Evolutionary conservation across 2,888 invertebrate species (phyloP).

Genomic region (Amblyteles armatorius): DNA sequence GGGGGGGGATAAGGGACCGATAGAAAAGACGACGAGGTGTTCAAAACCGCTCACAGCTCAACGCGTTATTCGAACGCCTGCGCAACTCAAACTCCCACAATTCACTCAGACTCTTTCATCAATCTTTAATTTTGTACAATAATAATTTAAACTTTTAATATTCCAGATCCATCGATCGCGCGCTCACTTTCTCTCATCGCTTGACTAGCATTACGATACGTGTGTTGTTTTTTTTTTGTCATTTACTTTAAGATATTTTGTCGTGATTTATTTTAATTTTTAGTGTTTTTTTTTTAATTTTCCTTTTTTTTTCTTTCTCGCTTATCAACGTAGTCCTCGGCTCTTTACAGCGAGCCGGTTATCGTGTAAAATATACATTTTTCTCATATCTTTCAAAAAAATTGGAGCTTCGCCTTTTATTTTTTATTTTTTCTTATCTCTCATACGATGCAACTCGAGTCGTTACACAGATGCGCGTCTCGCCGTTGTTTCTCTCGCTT

Average conservation of each 20-base stretch:
- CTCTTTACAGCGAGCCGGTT: slow-evolving; percentile 19
- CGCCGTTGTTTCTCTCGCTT: slow-evolving; percentile 38
- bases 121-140: slow-evolving; percentile 76
- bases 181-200: slow-evolving; percentile 55
- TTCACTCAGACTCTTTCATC: slow-evolving; percentile 70
- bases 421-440: slow-evolving; percentile 9
- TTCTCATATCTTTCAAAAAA: slow-evolving; percentile 40
- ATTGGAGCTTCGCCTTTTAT: slow-evolving; percentile 25
- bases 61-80: slow-evolving; percentile 11
- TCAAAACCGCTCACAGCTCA: slow-evolving; percentile 25
- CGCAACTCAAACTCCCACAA: slow-evolving; percentile 15
- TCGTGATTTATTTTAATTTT: slow-evolving; percentile 6
- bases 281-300: not conserved
- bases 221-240: slow-evolving; percentile 43
- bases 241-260: slow-evolving; percentile 46
- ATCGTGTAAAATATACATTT: slow-evolving; percentile 52
- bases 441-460: slow-evolving; percentile 28
- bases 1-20: slow-evolving; percentile 59
- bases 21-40: slow-evolving; percentile 67
- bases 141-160: slow-evolving; percentile 60
- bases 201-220: slow-evolving; percentile 77
- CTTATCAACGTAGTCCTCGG: slow-evolving; percentile 4
- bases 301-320: not conserved
- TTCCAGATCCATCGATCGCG: slow-evolving; percentile 39
- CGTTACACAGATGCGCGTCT: slow-evolving; percentile 31